Conservation (phyloP, 2,888 invertebrate species). For the Limnephilus marmoratus region DNA sequence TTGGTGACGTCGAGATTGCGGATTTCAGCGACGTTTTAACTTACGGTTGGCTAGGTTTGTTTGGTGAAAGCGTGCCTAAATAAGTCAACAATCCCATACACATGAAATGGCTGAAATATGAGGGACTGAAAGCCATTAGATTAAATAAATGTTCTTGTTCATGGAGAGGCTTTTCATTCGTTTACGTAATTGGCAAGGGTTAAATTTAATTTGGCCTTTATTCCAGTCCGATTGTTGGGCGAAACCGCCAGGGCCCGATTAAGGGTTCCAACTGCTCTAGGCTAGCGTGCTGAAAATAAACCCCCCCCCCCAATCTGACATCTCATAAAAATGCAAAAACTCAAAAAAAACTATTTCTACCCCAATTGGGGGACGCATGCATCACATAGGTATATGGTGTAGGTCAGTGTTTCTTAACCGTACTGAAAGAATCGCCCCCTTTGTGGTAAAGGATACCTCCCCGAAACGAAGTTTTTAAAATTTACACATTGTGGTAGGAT, state of each 20-base stretch:
- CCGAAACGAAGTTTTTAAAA: no score
- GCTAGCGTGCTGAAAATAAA: no score
- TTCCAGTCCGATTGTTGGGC: not conserved
- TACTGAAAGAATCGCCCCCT: no score
- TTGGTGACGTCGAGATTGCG: not conserved
- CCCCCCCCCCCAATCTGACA: no score
- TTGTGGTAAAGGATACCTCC: no score
- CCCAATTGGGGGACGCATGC: no score
- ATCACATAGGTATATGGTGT: no score
- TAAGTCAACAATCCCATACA: not conserved
- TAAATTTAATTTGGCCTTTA: constrained; percentile 28
- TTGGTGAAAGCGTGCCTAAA: not conserved
- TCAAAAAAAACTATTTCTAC: no score
- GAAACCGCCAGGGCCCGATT: not conserved
- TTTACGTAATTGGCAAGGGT: constrained; percentile 22
- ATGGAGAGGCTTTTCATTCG: constrained; percentile 14
- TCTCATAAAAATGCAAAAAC: no score
- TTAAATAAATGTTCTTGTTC: constrained; percentile 15
- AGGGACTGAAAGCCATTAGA: not conserved
- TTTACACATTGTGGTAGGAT: no score
- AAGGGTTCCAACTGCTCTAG: no score
- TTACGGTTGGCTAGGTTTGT: not conserved
- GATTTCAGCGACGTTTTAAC: not conserved
- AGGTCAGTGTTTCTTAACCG: no score
- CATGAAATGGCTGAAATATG: not conserved